phyloP scores from a whole-genome alignment of 2,113 vertebrate genomes.

The Chrysemys picta region DNA sequence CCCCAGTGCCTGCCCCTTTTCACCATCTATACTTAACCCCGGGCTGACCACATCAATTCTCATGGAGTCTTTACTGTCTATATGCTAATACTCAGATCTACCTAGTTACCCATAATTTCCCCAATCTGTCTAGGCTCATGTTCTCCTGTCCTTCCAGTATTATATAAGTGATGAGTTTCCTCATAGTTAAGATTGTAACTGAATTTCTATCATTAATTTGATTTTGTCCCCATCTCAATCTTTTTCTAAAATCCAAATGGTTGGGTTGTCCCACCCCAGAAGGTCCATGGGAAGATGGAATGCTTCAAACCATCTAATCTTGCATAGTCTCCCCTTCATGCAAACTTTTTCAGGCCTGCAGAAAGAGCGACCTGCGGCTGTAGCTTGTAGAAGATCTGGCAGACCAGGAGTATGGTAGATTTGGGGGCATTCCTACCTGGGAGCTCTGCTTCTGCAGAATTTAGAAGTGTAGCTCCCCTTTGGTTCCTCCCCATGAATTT shows the following conservation, averaged over 20 bases:
- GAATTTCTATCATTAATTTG: background rate
- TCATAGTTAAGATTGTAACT: background rate
- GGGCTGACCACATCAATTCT: background rate
- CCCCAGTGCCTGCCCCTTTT: background rate
- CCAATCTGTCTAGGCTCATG: background rate
- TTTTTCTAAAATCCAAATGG: background rate
- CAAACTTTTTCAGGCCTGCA: background rate
- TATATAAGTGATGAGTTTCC: fast-evolving
- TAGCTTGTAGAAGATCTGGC: background rate
- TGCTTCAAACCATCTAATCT: background rate
- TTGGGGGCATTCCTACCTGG: background rate
- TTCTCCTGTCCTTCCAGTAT: background rate
- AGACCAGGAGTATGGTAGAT: background rate
- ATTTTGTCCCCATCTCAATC: background rate
- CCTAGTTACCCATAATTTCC: background rate
- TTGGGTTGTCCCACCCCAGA: background rate
- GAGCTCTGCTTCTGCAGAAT: background rate
- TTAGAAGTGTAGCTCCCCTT: background rate
- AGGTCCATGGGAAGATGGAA: background rate
- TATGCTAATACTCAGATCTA: background rate
- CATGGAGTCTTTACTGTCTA: background rate
- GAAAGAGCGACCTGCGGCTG: background rate
- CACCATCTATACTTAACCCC: background rate
- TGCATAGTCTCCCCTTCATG: background rate
- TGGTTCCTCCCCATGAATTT: too few species aligned